Evolutionary conservation across 2,888 invertebrate species (phyloP).

Genomic region (Melangyna quadrimaculata): DNA sequence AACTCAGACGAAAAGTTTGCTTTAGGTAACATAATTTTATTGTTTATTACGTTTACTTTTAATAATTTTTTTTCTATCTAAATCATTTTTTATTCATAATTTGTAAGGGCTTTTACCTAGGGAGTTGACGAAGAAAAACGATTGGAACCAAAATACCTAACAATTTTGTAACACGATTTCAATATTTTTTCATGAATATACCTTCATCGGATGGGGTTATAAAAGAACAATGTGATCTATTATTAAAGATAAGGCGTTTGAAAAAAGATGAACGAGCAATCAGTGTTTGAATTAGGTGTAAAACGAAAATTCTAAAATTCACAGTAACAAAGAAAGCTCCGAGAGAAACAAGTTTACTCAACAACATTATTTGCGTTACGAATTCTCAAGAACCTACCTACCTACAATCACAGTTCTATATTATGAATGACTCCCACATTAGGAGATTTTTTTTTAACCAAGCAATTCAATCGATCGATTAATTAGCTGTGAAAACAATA

Average conservation of each 20-base stretch:
- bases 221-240: neutral
- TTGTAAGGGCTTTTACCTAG: neutral
- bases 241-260: neutral
- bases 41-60: neutral
- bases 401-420: neutral
- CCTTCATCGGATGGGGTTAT: neutral
- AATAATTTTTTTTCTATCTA: neutral
- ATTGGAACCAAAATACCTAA: neutral
- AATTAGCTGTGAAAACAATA: conserved; percentile 33
- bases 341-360: neutral
- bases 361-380: neutral
- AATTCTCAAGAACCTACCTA: neutral
- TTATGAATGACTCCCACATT: neutral
- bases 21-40: neutral
- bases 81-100: neutral
- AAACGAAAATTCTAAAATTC: neutral
- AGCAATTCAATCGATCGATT: conserved; percentile 33
- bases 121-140: neutral
- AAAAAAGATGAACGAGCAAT: neutral
- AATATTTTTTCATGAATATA: neutral
- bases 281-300: neutral
- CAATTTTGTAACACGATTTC: neutral
- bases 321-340: neutral
- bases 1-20: neutral
- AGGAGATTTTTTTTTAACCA: neutral